Evolutionary conservation across 2,888 invertebrate genomes (phyloP).

Genomic region (Agriopis marginaria): DNA sequence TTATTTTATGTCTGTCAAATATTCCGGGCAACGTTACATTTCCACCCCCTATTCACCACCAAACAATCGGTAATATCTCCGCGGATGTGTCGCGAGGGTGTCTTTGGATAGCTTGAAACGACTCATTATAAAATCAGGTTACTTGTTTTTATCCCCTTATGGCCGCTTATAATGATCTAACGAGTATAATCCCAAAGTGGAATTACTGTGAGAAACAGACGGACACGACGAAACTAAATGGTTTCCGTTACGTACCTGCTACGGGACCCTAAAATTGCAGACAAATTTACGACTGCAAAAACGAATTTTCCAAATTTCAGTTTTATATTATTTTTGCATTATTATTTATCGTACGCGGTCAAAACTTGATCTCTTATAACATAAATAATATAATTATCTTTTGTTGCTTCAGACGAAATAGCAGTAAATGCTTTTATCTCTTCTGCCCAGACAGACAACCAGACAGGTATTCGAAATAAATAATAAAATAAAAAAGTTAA

Average conservation of each 20-base stretch:
- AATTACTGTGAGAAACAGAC: neutral
- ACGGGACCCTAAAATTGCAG: slow-evolving; percentile 3
- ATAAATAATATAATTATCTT: slow-evolving; percentile 27
- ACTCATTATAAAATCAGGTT: too few relatives aligned
- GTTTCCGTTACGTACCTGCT: neutral
- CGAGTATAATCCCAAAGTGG: too few relatives aligned
- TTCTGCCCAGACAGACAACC: slow-evolving; percentile 21
- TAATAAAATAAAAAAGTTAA: slow-evolving; percentile 26
- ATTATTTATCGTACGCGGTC: neutral
- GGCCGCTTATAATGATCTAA: too few relatives aligned
- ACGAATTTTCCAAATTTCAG: neutral
- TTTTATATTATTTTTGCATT: neutral
- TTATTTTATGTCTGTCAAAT: too few relatives aligned
- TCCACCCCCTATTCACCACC: too few relatives aligned
- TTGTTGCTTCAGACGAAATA: slow-evolving; percentile 31
- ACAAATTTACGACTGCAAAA: slow-evolving; percentile 22
- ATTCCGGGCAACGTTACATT: too few relatives aligned
- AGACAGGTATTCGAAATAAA: slow-evolving; percentile 23
- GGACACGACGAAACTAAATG: neutral
- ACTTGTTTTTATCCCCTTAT: too few relatives aligned
- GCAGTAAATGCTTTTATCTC: slow-evolving; percentile 26
- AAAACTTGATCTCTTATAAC: slow-evolving; percentile 24
- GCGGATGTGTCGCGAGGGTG: too few relatives aligned
- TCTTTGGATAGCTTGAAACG: too few relatives aligned
- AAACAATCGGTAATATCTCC: too few relatives aligned